Evolutionary conservation across 2,113 vertebrate species (phyloP).

Genomic region (Hydrolagus affinis): DNA sequence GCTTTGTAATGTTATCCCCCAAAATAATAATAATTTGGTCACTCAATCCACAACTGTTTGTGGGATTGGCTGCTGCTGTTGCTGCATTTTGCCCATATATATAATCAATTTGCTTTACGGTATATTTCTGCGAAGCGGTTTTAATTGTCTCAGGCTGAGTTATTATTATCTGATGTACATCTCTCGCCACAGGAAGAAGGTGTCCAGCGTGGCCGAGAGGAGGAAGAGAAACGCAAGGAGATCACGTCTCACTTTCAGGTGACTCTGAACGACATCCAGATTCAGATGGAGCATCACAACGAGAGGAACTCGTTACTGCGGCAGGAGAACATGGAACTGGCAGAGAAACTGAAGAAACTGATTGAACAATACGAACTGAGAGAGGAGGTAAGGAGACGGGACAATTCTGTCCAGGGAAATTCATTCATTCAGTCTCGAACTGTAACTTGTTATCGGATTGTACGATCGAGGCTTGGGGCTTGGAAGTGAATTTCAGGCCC

Average conservation of each 20-base stretch:
- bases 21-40: too few species aligned
- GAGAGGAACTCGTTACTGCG: slow-evolving; percentile 83
- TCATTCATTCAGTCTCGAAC: not conserved
- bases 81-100: too few species aligned
- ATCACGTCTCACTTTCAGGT: slow-evolving; percentile 95
- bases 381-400: slow-evolving; percentile 66
- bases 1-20: too few species aligned
- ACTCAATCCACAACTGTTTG: too few species aligned
- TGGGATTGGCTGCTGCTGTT: too few species aligned
- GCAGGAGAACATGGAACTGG: slow-evolving; percentile 91
- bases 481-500: not conserved
- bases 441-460: not conserved
- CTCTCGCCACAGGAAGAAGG: slow-evolving; percentile 72
- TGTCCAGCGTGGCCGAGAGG: slow-evolving; percentile 79
- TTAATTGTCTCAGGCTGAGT: too few species aligned
- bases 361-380: slow-evolving; percentile 93
- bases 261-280: slow-evolving; percentile 91
- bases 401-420: not conserved
- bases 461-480: not conserved
- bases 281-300: slow-evolving; percentile 97
- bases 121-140: too few species aligned
- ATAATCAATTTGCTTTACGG: too few species aligned
- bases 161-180: too few species aligned
- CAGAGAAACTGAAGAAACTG: slow-evolving; percentile 88
- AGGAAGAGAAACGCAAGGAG: slow-evolving; percentile 95